These are phyloP conservation scores for Eupleurogrammus muticus DNA, from an alignment of 2,797 vertebrate species.

Conservation along the genomic window DNA sequence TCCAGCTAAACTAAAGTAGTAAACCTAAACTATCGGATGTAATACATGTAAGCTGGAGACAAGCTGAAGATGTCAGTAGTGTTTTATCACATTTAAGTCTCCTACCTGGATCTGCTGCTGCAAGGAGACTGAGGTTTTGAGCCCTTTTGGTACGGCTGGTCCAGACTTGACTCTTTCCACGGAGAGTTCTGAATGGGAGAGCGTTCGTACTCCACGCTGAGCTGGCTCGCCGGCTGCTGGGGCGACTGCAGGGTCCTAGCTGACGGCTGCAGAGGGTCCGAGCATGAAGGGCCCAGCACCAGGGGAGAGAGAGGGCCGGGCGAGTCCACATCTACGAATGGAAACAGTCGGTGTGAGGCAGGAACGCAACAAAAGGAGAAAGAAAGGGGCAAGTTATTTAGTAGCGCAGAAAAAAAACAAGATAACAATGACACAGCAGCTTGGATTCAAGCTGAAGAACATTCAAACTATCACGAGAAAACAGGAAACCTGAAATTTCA, in stretches of 20 bases:
- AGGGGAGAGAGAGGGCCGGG: slow-evolving; percentile 66
- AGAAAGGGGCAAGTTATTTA: not conserved
- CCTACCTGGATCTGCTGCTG: slow-evolving; percentile 88
- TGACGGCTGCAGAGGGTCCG: slow-evolving; percentile 68
- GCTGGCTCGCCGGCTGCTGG: slow-evolving; percentile 60
- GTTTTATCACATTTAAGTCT: not conserved
- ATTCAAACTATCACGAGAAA: no score
- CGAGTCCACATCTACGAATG: slow-evolving; percentile 72
- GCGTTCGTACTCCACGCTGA: slow-evolving; percentile 75
- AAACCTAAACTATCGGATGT: no score
- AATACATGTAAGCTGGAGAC: no score
- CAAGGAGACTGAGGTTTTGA: slow-evolving; percentile 75
- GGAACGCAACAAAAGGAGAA: not conserved
- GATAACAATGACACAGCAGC: no score
- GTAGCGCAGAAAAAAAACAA: no score
- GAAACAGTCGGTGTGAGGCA: not conserved
- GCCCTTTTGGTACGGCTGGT: slow-evolving; percentile 88
- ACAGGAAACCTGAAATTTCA: no score
- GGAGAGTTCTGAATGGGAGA: slow-evolving; percentile 91
- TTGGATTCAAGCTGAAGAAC: no score
- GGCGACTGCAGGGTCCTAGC: slow-evolving; percentile 50
- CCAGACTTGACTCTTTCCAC: slow-evolving; percentile 93
- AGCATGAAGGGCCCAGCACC: slow-evolving; percentile 48
- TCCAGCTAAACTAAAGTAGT: not conserved
- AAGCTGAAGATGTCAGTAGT: no score